phyloP scores from a whole-genome alignment of 1,140 invertebrate genomes.

The Anoplolepis gracilipes region DNA sequence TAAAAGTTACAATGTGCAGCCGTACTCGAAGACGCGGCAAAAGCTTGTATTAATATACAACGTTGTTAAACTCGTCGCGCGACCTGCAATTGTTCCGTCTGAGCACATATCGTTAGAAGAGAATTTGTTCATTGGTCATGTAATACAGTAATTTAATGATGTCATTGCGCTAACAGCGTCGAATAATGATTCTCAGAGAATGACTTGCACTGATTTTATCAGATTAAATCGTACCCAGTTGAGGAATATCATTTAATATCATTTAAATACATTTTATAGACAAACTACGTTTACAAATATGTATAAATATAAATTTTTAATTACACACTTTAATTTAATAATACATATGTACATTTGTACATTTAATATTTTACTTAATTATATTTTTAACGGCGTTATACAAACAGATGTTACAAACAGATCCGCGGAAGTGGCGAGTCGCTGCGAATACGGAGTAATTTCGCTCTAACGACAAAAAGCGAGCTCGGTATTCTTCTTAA shows the following conservation, averaged over 20 bases:
- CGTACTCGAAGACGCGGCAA: conserved; percentile 1
- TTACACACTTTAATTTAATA: not conserved
- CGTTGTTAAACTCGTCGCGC: conserved; percentile 51
- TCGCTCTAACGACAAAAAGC: conserved; percentile 26
- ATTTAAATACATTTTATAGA: not conserved
- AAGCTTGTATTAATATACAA: conserved; percentile 51
- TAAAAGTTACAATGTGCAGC: conserved; percentile 55
- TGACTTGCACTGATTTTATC: conserved; percentile 4
- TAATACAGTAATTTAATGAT: conserved; percentile 41
- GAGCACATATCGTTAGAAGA: conserved; percentile 40
- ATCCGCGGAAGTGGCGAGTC: not conserved
- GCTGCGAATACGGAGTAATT: conserved; percentile 13
- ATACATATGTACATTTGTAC: not conserved
- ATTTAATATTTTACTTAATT: not conserved
- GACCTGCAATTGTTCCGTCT: conserved; percentile 47
- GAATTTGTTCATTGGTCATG: conserved; percentile 29
- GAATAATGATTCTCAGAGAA: conserved; percentile 8
- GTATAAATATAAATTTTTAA: not conserved
- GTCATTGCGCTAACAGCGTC: conserved; percentile 1
- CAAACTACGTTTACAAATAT: not conserved
- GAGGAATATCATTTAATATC: not conserved
- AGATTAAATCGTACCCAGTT: not conserved
- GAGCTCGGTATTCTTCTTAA: conserved; percentile 21
- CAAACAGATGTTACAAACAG: not conserved
- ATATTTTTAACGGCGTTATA: not conserved